A percentile compares a stretch with the other conserved stretches of the same genome.
Evolutionary conservation across 2,888 invertebrate species (phyloP).

Genomic region (Galeruca laticollis): DNA sequence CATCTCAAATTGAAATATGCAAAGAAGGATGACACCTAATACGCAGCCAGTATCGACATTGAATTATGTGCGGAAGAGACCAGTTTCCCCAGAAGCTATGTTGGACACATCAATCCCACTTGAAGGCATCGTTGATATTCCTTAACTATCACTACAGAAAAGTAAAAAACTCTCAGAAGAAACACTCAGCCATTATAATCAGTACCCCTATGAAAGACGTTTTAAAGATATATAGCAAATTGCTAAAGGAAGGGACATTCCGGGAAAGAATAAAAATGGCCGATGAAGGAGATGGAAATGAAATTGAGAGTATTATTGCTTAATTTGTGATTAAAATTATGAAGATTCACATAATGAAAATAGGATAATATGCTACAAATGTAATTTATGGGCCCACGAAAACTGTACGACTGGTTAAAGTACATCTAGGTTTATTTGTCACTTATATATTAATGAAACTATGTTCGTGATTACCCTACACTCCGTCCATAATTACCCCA

Average conservation of each 20-base stretch:
- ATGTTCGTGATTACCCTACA: not conserved
- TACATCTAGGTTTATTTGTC: not conserved
- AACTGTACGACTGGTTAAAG: constrained; percentile 14
- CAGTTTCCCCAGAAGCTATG: too few species aligned
- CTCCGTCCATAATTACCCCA: not conserved
- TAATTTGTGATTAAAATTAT: constrained; percentile 84
- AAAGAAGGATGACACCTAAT: not conserved
- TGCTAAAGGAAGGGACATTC: not conserved
- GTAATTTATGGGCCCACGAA: too few species aligned
- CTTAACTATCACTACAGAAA: too few species aligned
- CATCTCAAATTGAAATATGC: not conserved
- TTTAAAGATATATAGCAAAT: not conserved
- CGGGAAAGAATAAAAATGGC: not conserved
- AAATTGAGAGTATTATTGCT: constrained; percentile 66
- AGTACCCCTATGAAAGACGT: not conserved
- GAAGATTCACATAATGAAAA: constrained; percentile 67
- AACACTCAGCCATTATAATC: not conserved
- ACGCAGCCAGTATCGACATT: too few species aligned
- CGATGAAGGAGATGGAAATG: not conserved
- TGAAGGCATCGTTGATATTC: too few species aligned
- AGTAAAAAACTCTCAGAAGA: not conserved
- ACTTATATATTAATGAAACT: not conserved
- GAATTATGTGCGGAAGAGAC: too few species aligned
- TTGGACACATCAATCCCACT: too few species aligned
- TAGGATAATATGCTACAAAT: constrained; percentile 6